phyloP scores from a whole-genome alignment of 2,797 vertebrate genomes.

The Gadopsis marmoratus region DNA sequence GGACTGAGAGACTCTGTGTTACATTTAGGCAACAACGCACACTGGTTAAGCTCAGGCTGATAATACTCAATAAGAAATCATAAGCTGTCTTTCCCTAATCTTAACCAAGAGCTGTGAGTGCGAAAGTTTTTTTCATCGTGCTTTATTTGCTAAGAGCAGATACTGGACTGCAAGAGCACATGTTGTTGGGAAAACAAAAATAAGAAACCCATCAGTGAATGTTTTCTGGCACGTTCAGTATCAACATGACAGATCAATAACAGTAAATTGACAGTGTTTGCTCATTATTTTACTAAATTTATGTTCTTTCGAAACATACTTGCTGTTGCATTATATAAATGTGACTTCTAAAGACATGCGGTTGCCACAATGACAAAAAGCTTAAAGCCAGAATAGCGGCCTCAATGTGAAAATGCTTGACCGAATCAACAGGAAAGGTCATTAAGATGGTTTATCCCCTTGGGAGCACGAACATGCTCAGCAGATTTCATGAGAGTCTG shows the following conservation, averaged over 20 bases:
- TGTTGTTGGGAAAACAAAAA: background rate
- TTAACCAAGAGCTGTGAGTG: background rate
- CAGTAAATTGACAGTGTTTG: background rate
- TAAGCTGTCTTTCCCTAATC: background rate
- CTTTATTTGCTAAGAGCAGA: background rate
- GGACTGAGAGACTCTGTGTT: background rate
- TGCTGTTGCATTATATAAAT: background rate
- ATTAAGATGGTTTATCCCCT: background rate
- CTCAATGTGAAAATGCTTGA: background rate
- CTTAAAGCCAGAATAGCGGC: background rate
- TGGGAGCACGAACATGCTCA: background rate
- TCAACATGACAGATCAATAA: background rate
- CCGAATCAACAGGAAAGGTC: background rate
- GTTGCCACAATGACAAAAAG: background rate
- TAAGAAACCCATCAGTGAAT: background rate
- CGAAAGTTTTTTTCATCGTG: background rate
- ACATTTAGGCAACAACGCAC: too few relatives aligned
- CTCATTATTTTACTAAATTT: background rate
- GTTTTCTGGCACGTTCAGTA: background rate
- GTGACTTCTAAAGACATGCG: too few relatives aligned
- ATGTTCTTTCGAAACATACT: background rate
- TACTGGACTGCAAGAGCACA: background rate
- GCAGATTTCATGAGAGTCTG: background rate
- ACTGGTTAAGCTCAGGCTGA: too few relatives aligned
- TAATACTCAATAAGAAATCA: too few relatives aligned